Evolutionary conservation across 2,113 vertebrate genomes (phyloP).

Genomic region (Miniopterus natalensis): DNA sequence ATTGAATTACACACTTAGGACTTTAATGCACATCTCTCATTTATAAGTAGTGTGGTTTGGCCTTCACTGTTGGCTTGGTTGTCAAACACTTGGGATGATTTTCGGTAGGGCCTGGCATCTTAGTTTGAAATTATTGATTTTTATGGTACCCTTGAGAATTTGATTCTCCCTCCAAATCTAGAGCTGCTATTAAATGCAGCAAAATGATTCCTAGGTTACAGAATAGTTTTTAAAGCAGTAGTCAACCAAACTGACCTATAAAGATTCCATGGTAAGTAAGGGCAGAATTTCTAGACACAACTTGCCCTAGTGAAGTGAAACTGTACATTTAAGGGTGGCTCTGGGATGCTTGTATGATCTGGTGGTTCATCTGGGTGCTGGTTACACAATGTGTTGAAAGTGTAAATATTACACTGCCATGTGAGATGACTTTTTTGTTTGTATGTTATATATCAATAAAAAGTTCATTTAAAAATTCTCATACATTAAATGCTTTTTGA

Average conservation of each 20-base stretch:
- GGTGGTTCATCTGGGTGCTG: not conserved
- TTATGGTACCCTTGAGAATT: slow-evolving; percentile 9
- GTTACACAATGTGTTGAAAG: not conserved
- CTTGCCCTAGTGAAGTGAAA: not conserved
- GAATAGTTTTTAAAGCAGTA: not conserved
- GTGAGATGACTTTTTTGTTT: not conserved
- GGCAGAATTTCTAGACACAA: not conserved
- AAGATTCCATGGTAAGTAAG: not conserved
- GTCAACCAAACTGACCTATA: not conserved
- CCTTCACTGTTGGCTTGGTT: not conserved
- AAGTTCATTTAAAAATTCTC: not conserved
- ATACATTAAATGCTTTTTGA: not conserved
- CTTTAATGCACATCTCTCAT: not conserved
- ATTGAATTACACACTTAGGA: not conserved
- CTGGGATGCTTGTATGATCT: not conserved
- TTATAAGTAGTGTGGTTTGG: not conserved
- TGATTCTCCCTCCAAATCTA: not conserved
- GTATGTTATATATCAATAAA: not conserved
- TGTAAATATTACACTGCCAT: not conserved
- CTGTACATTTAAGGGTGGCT: not conserved
- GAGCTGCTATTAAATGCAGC: not conserved
- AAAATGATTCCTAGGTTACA: not conserved
- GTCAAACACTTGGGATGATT: not conserved
- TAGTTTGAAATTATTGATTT: slow-evolving; percentile 44
- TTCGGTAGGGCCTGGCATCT: not conserved